Base-by-base conservation (phyloP, 2,113 vertebrate species). In the Meriones unguiculatus region DNA sequence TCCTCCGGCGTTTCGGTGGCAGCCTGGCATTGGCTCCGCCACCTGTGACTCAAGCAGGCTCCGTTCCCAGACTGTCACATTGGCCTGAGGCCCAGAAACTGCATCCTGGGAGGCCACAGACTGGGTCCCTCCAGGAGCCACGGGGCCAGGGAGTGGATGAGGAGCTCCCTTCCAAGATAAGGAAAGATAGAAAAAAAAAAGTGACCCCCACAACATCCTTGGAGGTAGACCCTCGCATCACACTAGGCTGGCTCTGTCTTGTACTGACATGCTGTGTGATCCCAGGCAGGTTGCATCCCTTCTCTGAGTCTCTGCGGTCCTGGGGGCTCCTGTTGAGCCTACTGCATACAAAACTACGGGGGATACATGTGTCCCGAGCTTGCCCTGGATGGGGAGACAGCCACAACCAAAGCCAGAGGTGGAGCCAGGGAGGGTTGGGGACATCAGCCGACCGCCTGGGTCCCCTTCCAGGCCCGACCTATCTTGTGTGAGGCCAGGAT, bases 31-130 rank as follows among this genome's bases (percentile, higher is more conserved):
- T 77, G 5, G 17, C 91, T 35, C 69, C 38, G 89, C 96, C 97
- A 97, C 97, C 97, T 98, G 97, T 97, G 96, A 97, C 90, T 95
- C 65, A 65, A 75, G 87, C 75, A 59, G 95, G 91, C 96, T 94
- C 30, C 0, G 3, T 87, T 69, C 97, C 93, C 97, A 95, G 97
- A 96, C 95, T 94, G 96, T 62, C 64, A 13, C 65, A 0, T 93
- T 98, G 97, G 97, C 95, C 4, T 0, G 6, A 70, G 41, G 95
- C 96, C 95, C 95, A 88, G 96, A 96, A 88, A 88, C 78, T 2
- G 67, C 64, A 84, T 95, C 96, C 85, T 10, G 0, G 82, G 95
- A 95, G 84, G 87, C 86, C 4, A 20, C 54, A 88, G 95, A 95
- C 78, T 78, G 57, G 85, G n/a, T 20, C 13, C 67, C 35, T 50